phyloP scores from a whole-genome alignment of 37 sponge, comb jelly and placozoan genomes.

The Hexactinellida sp. region DNA sequence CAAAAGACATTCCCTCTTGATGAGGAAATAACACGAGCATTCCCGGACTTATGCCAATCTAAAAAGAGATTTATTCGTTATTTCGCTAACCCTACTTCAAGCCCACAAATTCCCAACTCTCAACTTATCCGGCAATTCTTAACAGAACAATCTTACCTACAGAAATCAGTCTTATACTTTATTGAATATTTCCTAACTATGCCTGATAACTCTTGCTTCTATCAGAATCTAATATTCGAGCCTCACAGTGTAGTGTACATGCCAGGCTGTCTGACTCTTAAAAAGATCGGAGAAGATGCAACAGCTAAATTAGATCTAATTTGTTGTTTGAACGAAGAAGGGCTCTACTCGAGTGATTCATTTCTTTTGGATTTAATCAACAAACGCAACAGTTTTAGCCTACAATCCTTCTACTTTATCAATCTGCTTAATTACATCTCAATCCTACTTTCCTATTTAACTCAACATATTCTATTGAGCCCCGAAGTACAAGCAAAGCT shows the following conservation, averaged over 20 bases:
- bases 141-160: not conserved
- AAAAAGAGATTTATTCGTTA: not conserved
- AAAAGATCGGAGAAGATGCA: not conserved
- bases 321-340: not conserved
- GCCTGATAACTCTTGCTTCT: not conserved
- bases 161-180: not conserved
- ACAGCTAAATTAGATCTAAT: not conserved
- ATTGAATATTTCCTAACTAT: not conserved
- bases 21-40: not conserved
- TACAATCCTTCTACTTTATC: not conserved
- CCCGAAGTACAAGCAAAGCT: not conserved
- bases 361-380: not conserved
- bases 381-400: not conserved
- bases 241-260: not conserved
- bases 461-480: not conserved
- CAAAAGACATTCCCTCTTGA: not conserved
- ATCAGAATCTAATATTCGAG: not conserved
- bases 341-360: not conserved
- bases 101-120: not conserved
- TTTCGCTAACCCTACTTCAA: not conserved
- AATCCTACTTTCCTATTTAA: not conserved
- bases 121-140: not conserved
- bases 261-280: not conserved
- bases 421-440: constrained; percentile 1
- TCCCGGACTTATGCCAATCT: not conserved